Evolutionary conservation across 2,888 invertebrate genomes (phyloP), one percentile per base, ranked within the genome.

Genomic region (Andrena chrysosceles): DNA sequence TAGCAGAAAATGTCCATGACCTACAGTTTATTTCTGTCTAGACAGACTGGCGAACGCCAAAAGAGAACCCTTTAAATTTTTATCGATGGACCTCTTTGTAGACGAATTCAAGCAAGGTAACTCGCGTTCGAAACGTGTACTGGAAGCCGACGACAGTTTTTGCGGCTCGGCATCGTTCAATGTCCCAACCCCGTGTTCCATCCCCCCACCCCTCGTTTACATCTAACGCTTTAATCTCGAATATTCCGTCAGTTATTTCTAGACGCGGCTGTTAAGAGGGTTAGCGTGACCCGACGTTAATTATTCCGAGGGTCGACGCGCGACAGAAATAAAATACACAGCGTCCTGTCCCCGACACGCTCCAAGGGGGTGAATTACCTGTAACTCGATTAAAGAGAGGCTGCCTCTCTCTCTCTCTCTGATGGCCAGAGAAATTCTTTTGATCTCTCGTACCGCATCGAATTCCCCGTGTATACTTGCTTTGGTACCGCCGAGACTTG

Each of bases 161-260:
- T 71, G 80, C 48, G 70, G 56, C 64, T 70, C 49, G 54, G 20
- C 59, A 23, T 42, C 49, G 59, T 20, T 31, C 31, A 8, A 10
- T 48, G 10, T 31, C 56, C 56, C 60, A 23, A n/a, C 13, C 42
- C 63, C 42, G 3, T 7, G 8, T 42, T 6, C 42, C 48, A 54
- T 42, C 60, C 54, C 49, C 77, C 71, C 81, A n/a, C 74, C 64
- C 64, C 64, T 67, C 79, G 73, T 74, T 79, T 72, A 76, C 84
- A 71, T 74, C 64, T 62, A 77, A 85, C 79, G 73, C 80, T 80
- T 80, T 86, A 85, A 85, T 85, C 85, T 85, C 16, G 80, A 80
- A 81, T 83, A 85, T 79, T 85, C 77, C 85, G 77, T 72, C 75
- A 77, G 85, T 74, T 83, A 85, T 85, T 83, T 83, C 82, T 71